Percentiles rank a stretch among this genome's conserved stretches.
Evolutionary conservation across 2,113 vertebrate genomes (phyloP).

Genomic region (Dasyornis broadbenti): DNA sequence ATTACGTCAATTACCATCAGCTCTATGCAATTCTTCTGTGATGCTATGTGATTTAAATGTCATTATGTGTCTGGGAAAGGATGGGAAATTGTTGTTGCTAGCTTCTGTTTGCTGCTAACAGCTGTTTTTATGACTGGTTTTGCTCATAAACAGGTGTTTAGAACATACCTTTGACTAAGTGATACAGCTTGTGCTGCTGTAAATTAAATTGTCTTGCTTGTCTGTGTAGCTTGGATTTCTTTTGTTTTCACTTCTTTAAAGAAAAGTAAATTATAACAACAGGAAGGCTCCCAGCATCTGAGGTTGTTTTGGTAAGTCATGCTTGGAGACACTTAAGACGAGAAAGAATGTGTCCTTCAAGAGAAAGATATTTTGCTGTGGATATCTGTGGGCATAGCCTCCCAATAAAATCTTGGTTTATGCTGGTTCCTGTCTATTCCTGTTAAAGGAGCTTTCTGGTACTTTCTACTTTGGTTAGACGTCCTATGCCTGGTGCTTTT

Average conservation of each 20-base stretch:
- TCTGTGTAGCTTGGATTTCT: conserved; percentile 21
- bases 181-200: conserved; percentile 12
- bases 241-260: conserved; percentile 20
- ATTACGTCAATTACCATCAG: conserved; percentile 69
- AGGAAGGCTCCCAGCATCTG: not conserved
- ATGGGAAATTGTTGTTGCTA: conserved; percentile 65
- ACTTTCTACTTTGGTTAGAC: not conserved
- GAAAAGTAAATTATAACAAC: not conserved
- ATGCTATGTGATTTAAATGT: conserved; percentile 70
- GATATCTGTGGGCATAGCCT: not conserved
- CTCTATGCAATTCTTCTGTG: conserved; percentile 63
- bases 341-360: not conserved
- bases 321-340: not conserved
- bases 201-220: conserved; percentile 54
- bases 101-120: conserved; percentile 71
- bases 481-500: not conserved
- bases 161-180: conserved; percentile 64
- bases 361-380: not conserved
- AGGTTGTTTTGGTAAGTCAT: not conserved
- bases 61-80: conserved; percentile 65
- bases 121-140: conserved; percentile 75
- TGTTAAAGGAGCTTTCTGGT: not conserved
- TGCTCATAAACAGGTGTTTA: conserved; percentile 83
- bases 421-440: not conserved
- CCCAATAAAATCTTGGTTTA: not conserved